These are phyloP conservation scores for Lottia scabra DNA, from an alignment of 2,888 invertebrate genomes.

Conservation along the genomic window DNA sequence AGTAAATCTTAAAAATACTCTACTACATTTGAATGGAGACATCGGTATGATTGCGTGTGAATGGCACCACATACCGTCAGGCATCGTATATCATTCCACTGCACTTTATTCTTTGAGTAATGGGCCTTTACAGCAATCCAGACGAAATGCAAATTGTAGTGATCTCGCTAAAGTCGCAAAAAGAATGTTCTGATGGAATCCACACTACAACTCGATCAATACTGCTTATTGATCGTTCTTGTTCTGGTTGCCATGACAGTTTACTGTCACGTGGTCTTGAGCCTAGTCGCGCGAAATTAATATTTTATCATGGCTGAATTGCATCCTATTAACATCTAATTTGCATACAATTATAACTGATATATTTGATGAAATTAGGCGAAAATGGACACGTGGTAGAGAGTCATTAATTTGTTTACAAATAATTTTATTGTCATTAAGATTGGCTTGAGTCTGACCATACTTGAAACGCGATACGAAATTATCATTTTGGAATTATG, in stretches of 20 bases:
- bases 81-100: no score
- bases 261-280: slow-evolving; percentile 11
- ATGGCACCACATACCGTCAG: no score
- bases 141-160: slow-evolving; percentile 3
- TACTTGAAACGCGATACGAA: background rate
- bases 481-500: background rate
- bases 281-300: slow-evolving; percentile 21
- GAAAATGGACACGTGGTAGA: background rate
- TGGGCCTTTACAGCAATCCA: background rate
- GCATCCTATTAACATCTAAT: slow-evolving; percentile 1
- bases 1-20: no score
- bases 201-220: background rate
- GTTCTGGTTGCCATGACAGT: slow-evolving; percentile 21
- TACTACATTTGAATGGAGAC: no score
- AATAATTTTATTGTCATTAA: background rate
- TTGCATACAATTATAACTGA: slow-evolving; percentile 4
- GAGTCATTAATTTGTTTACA: slow-evolving; percentile 1
- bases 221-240: slow-evolving; percentile 10
- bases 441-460: background rate
- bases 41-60: no score
- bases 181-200: background rate
- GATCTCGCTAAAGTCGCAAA: background rate
- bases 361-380: slow-evolving; percentile 3
- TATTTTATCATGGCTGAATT: slow-evolving; percentile 21
- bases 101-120: no score